Conservation (phyloP, 2,113 vertebrate genomes). For the Ginglymostoma cirratum region DNA sequence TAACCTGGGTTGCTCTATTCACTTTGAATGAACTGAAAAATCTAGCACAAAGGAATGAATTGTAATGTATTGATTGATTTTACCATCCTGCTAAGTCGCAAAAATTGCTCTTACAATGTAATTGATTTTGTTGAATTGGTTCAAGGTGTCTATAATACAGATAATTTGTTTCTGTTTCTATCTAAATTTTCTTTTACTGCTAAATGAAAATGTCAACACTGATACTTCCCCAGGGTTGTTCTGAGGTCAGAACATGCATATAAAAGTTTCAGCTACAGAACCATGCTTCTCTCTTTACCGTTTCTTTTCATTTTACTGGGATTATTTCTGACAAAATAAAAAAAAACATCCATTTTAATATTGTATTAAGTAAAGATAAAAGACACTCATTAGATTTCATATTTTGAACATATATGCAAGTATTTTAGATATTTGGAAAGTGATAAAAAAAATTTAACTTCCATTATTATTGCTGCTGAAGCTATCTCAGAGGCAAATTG, state of each 20-base stretch:
- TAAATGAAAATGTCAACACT: not conserved
- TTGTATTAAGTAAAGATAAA: not conserved
- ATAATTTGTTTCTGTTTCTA: not conserved
- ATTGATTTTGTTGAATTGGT: constrained; percentile 5
- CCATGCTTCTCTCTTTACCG: not conserved
- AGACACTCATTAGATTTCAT: not conserved
- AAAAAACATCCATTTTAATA: not conserved
- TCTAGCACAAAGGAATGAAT: not conserved
- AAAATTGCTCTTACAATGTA: not conserved
- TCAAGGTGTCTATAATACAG: not conserved
- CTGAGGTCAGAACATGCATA: not conserved
- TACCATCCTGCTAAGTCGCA: not conserved
- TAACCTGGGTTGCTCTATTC: not conserved
- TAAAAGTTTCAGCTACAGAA: not conserved
- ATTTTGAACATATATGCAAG: not conserved
- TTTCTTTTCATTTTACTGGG: not conserved
- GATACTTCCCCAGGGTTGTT: not conserved
- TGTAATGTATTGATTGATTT: not conserved
- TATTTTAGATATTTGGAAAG: not conserved
- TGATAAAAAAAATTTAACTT: not conserved
- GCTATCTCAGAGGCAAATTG: not conserved
- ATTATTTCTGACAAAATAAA: not conserved
- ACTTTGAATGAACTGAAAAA: not conserved
- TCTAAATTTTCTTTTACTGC: not conserved
- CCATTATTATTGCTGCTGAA: not conserved